A percentile compares a stretch with the other conserved stretches of the same genome.
Conservation (phyloP, 2,888 invertebrate species). For the Drosophila maculinotata region DNA sequence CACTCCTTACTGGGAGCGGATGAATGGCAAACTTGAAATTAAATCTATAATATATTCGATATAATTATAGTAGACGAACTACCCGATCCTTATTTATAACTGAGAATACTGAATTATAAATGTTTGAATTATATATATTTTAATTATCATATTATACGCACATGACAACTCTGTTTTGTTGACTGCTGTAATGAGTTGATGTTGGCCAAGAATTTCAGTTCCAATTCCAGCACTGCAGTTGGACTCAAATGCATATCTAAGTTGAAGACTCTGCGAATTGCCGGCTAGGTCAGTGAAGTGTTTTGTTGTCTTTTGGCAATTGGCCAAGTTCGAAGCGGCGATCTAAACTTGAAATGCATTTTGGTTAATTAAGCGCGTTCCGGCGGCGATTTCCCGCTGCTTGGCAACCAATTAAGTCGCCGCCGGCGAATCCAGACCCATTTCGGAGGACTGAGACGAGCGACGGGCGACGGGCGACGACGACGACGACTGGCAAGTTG, state of each 20-base stretch:
- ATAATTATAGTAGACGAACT: too few relatives aligned
- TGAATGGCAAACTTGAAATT: not conserved
- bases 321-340: conserved; percentile 48
- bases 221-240: conserved; percentile 24
- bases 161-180: conserved; percentile 28
- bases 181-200: conserved; percentile 50
- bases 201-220: conserved; percentile 26
- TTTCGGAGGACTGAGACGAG: conserved; percentile 23
- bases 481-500: conserved; percentile 12
- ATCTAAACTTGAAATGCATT: conserved; percentile 71
- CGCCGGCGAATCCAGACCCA: conserved; percentile 53
- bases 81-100: too few relatives aligned
- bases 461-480: too few relatives aligned
- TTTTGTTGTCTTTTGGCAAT: conserved; percentile 47
- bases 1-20: not conserved
- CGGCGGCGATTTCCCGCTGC: conserved; percentile 77
- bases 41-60: not conserved
- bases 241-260: conserved; percentile 61
- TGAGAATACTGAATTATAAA: too few relatives aligned
- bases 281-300: conserved; percentile 37
- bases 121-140: too few relatives aligned
- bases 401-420: conserved; percentile 76
- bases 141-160: too few relatives aligned
- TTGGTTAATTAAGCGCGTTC: conserved; percentile 78
- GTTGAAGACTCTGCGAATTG: conserved; percentile 32